Base-by-base conservation (phyloP, 2,888 invertebrate genomes). In the Drosophila niveifrons region DNA sequence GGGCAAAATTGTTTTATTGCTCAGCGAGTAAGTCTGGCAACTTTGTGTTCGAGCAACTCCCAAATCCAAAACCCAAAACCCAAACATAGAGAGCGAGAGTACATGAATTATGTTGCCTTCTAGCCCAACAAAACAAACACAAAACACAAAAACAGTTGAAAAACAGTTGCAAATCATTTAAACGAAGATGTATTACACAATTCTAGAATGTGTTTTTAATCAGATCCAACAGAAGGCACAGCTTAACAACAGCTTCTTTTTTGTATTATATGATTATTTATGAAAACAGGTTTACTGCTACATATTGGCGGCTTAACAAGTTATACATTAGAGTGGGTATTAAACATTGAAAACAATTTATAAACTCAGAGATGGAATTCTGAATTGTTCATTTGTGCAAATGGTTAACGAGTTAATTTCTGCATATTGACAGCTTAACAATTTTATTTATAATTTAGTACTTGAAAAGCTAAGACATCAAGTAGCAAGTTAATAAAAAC, bases 1-100 rank as follows among this genome's bases (percentile, higher is more conserved):
- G 41, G 41, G 51, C 18, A 29, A 63, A 62, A 52, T 51, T 67
- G 66, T 72, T 85, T 82, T 82, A 78, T 70, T 71, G 64, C 55
- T 44, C 50, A 59, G 57, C 56, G 17, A 75, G 46, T 29, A 34
- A 39, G 43, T 67, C 53, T 53, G 18, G 44, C 34, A 55, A 74
- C 48, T 69, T 55, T 74, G 58, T 44, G 34, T 23, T 39, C n/a
- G 39, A 1, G 46, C 50, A 53, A 44, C 31, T 9, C 10, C 28
- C 29, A 46, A 34, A 44, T 11, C 36, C 36, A 23, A 15, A 15
- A 44, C n/a, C 36, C 36, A 23, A 23, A 15, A 44, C 36, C 36
- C 36, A 23, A 23, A n/a, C 7, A 29, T 18, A 11, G 18, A 29
- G 11, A 47, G 46, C 47, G 23, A 23, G 10, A 47, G 53, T 51